phyloP scores from a whole-genome alignment of 1,140 invertebrate species.

The Lethrus apterus region DNA sequence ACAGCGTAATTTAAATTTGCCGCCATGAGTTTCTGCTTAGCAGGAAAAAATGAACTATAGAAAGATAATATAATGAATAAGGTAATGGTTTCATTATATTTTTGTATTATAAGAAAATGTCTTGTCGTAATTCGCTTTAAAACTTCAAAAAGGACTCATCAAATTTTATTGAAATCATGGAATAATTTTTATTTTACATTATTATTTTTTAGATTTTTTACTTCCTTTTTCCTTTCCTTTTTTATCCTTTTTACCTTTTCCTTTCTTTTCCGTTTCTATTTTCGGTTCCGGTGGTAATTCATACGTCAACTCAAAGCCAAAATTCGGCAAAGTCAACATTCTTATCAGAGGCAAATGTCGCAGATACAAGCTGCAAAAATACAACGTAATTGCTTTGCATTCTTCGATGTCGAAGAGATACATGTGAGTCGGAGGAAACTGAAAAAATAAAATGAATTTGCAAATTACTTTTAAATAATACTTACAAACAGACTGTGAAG shows the following conservation, averaged over 20 bases:
- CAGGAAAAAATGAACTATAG: no score
- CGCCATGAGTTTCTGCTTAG: no score
- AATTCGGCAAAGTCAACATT: slow-evolving; percentile 33
- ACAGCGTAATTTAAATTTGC: no score
- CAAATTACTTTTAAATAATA: slow-evolving; percentile 2
- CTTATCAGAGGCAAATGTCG: slow-evolving; percentile 36
- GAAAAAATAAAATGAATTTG: slow-evolving; percentile 16
- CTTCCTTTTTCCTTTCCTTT: slow-evolving; percentile 13
- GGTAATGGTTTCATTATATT: no score
- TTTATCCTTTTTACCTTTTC: slow-evolving; percentile 16
- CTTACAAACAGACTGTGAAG: slow-evolving; percentile 31
- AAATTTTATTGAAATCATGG: no score
- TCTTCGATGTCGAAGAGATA: slow-evolving; percentile 32
- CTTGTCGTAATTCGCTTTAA: no score
- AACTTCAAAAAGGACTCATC: no score
- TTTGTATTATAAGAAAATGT: no score
- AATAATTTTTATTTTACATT: not conserved
- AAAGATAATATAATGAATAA: no score
- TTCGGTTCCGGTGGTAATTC: slow-evolving; percentile 21
- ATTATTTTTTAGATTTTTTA: slow-evolving; percentile 16
- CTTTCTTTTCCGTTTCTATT: slow-evolving; percentile 18
- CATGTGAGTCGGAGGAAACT: slow-evolving; percentile 31
- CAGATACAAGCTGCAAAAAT: slow-evolving; percentile 34
- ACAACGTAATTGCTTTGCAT: slow-evolving; percentile 27
- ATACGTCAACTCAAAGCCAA: slow-evolving; percentile 29